Base-by-base conservation (phyloP, 2,113 vertebrate species). In the Lucifuga dentata region DNA sequence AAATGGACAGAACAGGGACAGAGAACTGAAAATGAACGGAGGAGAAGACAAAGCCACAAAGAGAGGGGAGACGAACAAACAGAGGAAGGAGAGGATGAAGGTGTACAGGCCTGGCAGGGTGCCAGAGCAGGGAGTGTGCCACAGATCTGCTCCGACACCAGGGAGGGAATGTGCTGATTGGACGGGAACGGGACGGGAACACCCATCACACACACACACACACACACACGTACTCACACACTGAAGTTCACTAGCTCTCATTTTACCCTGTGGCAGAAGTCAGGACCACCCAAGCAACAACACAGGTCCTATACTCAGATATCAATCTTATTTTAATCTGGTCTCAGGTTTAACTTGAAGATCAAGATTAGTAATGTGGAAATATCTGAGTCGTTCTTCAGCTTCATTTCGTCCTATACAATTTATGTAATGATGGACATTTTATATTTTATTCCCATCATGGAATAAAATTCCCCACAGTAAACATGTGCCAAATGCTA, bases 141-240 rank as follows among this genome's bases (percentile, higher is more conserved):
- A 82, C 88, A 85, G 70, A 88, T 89, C 70, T 84, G 80, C 65
- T 76, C 64, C 57, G 20, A 16, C 55, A 58, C 66, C 20, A 3
- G 10, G 23, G 58, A 45, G 71, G 40, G 73, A 78, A 81, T 87
- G 75, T 82, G 85, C 80, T 29, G 78, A 86, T 70, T 83, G 66
- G 72, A 53, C 56, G 64, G 63, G 48, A 77, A 83, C 53, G 6
- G 66, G 74, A 53, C 56, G 65, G 66, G 44, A 77, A 83, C 53
- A 5, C 70, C 68, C 68, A 11, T 7, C 17, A 3, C 46, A 17
- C 8, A 8, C n/a, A 7, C 5, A 5, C 11, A 5, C 61, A 19
- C 65, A 49, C 16, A 17, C 20, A 33, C 41, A 19, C 19, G 44
- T 32, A 52, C 45, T 36, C 50, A 56, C 19, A 24, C 53, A 38